Evolutionary conservation across 2,888 invertebrate species (phyloP).

Genomic region (Junonia oenone): DNA sequence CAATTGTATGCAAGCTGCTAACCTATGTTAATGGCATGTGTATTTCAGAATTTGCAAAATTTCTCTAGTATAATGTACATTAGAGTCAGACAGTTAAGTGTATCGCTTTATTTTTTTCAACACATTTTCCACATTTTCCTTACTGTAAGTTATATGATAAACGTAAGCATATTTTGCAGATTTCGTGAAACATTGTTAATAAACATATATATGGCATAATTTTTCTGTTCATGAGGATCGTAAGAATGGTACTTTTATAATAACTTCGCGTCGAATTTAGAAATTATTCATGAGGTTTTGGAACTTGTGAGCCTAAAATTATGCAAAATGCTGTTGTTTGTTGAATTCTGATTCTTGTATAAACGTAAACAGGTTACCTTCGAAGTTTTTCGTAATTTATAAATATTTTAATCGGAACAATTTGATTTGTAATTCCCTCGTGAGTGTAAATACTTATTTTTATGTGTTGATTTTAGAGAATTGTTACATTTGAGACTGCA

Average conservation of each 20-base stretch:
- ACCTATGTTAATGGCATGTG: no score
- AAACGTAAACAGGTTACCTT: background rate
- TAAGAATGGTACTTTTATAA: constrained; percentile 4
- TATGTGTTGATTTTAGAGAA: constrained; percentile 1
- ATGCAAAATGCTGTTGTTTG: constrained; percentile 16
- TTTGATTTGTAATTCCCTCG: constrained; percentile 1
- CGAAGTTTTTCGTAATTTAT: background rate
- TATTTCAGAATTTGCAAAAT: no score
- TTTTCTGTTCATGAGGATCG: background rate
- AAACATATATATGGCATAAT: background rate
- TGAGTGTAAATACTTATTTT: constrained; percentile 1
- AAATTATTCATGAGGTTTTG: constrained; percentile 27
- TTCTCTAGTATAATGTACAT: no score
- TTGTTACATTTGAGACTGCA: background rate
- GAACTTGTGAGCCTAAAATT: constrained; percentile 13
- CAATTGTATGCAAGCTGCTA: no score
- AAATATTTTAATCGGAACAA: background rate
- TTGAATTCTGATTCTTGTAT: constrained; percentile 13
- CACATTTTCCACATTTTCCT: background rate
- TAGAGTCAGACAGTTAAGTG: no score
- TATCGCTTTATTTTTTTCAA: background rate
- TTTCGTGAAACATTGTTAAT: background rate
- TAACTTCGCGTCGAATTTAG: constrained; percentile 5
- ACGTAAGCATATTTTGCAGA: background rate
- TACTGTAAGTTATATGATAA: background rate